Percentiles rank a stretch among this genome's conserved stretches.
phyloP scores from a whole-genome alignment of 2,888 invertebrate species.

The Dryomyza anilis region DNA sequence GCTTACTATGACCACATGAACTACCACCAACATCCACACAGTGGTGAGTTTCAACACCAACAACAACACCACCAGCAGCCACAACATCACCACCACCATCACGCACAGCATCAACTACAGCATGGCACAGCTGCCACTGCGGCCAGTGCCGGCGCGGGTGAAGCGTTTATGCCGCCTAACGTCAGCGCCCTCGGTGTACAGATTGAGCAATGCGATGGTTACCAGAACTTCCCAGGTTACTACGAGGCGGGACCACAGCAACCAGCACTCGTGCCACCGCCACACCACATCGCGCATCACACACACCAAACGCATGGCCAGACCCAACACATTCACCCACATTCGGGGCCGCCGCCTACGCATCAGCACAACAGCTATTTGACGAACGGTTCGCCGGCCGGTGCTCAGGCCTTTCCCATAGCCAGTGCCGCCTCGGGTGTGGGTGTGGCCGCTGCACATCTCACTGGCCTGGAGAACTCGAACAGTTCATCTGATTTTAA shows the following conservation, averaged over 20 bases:
- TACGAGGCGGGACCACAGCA: conserved; percentile 56
- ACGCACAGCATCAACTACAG: conserved; percentile 36
- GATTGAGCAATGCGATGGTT: conserved; percentile 55
- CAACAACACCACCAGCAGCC: conserved; percentile 47
- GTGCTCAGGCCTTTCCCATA: conserved; percentile 38
- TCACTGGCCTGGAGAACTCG: conserved; percentile 77
- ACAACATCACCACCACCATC: conserved; percentile 38
- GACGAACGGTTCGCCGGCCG: conserved; percentile 17
- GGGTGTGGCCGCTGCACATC: conserved; percentile 64
- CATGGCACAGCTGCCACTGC: conserved; percentile 42
- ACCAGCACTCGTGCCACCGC: conserved; percentile 63
- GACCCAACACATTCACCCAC: conserved; percentile 60
- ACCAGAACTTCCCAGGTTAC: conserved; percentile 46
- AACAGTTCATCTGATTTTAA: conserved; percentile 94
- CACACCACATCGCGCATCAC: conserved; percentile 64
- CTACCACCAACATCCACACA: conserved; percentile 45
- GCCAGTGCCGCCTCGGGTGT: conserved; percentile 27
- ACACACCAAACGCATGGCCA: conserved; percentile 62
- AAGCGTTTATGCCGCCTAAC: conserved; percentile 32
- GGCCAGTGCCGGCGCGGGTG: not conserved
- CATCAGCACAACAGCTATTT: conserved; percentile 35
- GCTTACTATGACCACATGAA: conserved; percentile 38
- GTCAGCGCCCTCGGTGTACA: conserved; percentile 51
- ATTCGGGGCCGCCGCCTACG: conserved; percentile 51
- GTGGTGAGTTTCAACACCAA: conserved; percentile 45